These are phyloP conservation scores for Chionomys nivalis DNA, from an alignment of 2,113 vertebrate species.

Conservation along the genomic window DNA sequence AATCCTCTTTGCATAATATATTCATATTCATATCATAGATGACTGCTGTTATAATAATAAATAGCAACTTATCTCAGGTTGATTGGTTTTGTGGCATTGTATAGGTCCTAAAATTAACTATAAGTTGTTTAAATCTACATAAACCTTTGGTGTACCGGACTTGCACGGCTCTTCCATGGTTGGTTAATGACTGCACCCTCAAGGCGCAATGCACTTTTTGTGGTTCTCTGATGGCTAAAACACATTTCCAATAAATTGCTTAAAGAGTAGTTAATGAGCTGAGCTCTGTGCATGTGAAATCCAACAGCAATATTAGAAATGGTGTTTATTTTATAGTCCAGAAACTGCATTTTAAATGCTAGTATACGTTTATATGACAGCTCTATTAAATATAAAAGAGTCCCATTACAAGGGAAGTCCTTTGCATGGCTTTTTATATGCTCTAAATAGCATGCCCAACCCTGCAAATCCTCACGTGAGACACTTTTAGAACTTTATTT, in stretches of 20 bases:
- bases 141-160: not conserved
- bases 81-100: not conserved
- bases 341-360: slow-evolving; percentile 88
- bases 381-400: slow-evolving; percentile 90
- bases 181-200: slow-evolving; percentile 1
- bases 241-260: slow-evolving; percentile 69
- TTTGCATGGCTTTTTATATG: slow-evolving; percentile 88
- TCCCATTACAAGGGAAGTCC: slow-evolving; percentile 86
- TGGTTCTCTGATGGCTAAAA: slow-evolving; percentile 73
- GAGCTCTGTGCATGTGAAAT: slow-evolving; percentile 82
- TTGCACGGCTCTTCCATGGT: not conserved
- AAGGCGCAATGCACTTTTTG: slow-evolving; percentile 16
- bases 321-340: slow-evolving; percentile 88
- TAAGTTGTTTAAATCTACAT: not conserved
- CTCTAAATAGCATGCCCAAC: slow-evolving; percentile 86
- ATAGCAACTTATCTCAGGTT: not conserved
- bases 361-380: slow-evolving; percentile 89
- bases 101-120: slow-evolving; percentile 37
- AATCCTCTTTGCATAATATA: not conserved
- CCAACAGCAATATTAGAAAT: slow-evolving; percentile 87
- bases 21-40: not conserved
- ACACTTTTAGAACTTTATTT: slow-evolving; percentile 93
- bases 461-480: slow-evolving; percentile 89
- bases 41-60: not conserved
- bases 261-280: slow-evolving; percentile 82